Evolutionary conservation across 2,888 invertebrate species (phyloP), one percentile per base, ranked within the genome.

Genomic region (Pteria penguin): DNA sequence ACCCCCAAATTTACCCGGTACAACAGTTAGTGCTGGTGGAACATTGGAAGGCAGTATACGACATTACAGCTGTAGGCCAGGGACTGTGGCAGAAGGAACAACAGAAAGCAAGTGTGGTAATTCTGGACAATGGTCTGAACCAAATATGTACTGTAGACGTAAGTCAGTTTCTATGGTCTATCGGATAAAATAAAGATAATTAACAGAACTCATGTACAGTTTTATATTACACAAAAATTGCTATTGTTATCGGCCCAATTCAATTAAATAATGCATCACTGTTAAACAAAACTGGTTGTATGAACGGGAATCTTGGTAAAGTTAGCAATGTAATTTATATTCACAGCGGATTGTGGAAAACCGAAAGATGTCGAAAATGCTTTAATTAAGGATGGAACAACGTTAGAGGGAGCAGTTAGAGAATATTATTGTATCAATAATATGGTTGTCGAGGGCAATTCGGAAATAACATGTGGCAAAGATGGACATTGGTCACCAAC

Each of bases 401-500:
- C 65, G 24, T 32, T 36, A 45, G 65, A 67, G 67, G 67, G 54
- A 45, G 36, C 52, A 54, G n/a, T 18, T 54, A 27, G 27, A 29
- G 5, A 8, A n/a, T 26, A 52, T 26, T 27, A 27, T n/a, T 67
- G 67, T 22, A 27, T 31, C 27, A 29, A 27, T 24, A 54, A 54
- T n/a, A 55, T 22, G 2, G 67, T 67, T 29, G 22, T 36, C 18
- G 67, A 67, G 26, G 67, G 67, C 1, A 55, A n/a, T 54, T 31
- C 22, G 1, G 55, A 54, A 5, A 52, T 67, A 24, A 29, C 29
- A 24, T 67, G 67, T 67, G 52, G 54, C 22, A 67, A 22, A 1
- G 32, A 54, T n/a, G 67, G 67, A 18, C 45, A 45, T 4, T 67
- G 67, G 67, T 52, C 67, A 71, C 52, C 52, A 67, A 69, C 11